Conservation (phyloP, 1,140 invertebrate genomes). For the Meloidogyne floridensis region DNA sequence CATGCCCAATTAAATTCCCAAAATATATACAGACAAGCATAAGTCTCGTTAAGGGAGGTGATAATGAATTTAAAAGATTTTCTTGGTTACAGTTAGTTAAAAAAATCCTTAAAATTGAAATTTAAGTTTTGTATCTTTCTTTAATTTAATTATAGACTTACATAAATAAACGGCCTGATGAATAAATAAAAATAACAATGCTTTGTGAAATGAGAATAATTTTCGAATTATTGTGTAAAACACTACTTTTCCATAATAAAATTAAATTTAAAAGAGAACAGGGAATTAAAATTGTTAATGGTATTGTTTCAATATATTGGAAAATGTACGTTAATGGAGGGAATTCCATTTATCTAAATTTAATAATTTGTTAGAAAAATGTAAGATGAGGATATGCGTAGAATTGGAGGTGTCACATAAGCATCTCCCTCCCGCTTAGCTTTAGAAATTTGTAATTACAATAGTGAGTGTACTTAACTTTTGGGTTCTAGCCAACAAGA, state of each 20-base stretch:
- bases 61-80: too few species aligned
- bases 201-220: background rate
- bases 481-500: too few species aligned
- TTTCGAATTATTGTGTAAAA: background rate
- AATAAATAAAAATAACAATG: conserved; percentile 10
- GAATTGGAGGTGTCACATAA: too few species aligned
- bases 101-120: background rate
- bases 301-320: background rate
- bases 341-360: too few species aligned
- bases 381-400: too few species aligned
- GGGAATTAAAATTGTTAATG: background rate
- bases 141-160: background rate
- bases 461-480: too few species aligned
- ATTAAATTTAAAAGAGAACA: background rate
- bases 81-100: background rate
- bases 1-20: conserved; percentile 4
- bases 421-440: too few species aligned
- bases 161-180: background rate
- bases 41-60: too few species aligned
- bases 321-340: too few species aligned
- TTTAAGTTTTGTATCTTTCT: too few species aligned
- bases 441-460: too few species aligned
- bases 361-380: too few species aligned
- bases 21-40: background rate
- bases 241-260: background rate